phyloP scores from a whole-genome alignment of 1,140 invertebrate genomes.

The Stenopsyche tienmushanensis region DNA sequence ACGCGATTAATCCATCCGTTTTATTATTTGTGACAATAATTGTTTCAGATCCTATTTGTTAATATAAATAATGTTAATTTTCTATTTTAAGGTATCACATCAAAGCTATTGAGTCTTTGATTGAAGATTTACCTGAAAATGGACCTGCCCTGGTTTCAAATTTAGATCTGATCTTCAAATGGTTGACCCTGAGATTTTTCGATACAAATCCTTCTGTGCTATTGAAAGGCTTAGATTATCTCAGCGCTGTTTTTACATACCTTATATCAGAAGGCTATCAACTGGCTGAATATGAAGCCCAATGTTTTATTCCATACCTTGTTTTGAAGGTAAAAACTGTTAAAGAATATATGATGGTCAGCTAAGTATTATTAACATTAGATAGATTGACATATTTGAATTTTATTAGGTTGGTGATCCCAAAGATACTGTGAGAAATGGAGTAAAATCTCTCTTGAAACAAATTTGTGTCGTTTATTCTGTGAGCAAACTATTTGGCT shows the following conservation, averaged over 20 bases:
- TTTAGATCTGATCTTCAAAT: conserved; percentile 93
- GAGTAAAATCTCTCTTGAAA: conserved; percentile 83
- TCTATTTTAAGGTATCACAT: conserved; percentile 76
- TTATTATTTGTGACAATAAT: background rate
- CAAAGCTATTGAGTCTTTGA: conserved; percentile 90
- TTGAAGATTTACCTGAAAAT: conserved; percentile 77
- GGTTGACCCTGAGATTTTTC: conserved; percentile 94
- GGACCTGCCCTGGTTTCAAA: conserved; percentile 82
- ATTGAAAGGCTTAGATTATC: conserved; percentile 90
- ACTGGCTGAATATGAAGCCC: conserved; percentile 87
- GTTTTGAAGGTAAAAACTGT: conserved; percentile 73
- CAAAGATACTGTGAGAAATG: conserved; percentile 90
- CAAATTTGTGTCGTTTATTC: conserved; percentile 85
- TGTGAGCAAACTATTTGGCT: conserved; percentile 84
- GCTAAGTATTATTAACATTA: background rate
- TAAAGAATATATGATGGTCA: background rate
- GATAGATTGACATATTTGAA: background rate
- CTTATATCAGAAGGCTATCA: conserved; percentile 80
- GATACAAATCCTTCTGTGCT: conserved; percentile 98
- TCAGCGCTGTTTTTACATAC: conserved; percentile 78
- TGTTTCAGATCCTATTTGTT: background rate
- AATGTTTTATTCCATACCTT: conserved; percentile 92
- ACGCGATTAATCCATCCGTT: background rate
- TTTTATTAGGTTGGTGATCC: conserved; percentile 82
- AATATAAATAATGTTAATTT: conserved; percentile 9